Percentiles rank a stretch among this genome's conserved stretches.
phyloP scores from a whole-genome alignment of 2,113 vertebrate genomes.

The Herpetotheres cachinnans region DNA sequence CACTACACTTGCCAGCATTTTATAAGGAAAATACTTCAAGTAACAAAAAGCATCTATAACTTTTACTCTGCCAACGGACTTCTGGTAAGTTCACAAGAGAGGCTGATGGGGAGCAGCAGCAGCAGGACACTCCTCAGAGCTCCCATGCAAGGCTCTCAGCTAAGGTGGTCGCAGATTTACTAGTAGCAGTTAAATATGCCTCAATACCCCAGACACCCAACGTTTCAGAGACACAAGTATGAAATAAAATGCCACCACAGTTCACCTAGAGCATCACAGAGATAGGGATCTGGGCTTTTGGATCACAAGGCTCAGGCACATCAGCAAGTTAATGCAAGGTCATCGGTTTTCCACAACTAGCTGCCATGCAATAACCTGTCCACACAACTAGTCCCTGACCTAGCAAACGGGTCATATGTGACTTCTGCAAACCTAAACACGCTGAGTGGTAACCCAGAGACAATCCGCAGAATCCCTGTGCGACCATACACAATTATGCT shows the following conservation, averaged over 20 bases:
- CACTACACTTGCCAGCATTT: not conserved
- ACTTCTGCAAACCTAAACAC: not conserved
- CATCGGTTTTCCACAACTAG: too few species aligned
- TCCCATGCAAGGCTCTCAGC: not conserved
- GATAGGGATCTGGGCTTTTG: not conserved
- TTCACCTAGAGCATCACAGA: rapidly evolving
- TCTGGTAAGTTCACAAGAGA: not conserved
- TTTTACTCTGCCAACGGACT: not conserved
- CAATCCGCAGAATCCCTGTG: rapidly evolving
- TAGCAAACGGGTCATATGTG: rapidly evolving
- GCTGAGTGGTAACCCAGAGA: rapidly evolving
- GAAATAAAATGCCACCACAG: rapidly evolving
- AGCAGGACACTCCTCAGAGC: not conserved
- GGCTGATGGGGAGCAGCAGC: not conserved
- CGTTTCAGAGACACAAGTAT: rapidly evolving
- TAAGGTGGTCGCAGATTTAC: not conserved
- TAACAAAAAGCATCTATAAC: not conserved
- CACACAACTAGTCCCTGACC: not conserved
- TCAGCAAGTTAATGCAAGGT: rapidly evolving
- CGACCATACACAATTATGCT: rapidly evolving
- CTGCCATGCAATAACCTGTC: not conserved
- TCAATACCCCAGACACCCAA: rapidly evolving
- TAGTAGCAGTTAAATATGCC: rapidly evolving
- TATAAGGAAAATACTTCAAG: not conserved
- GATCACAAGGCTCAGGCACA: not conserved